Percentiles rank a stretch among this genome's conserved stretches.
These are phyloP conservation scores for Galbula dea DNA, from an alignment of 2,113 vertebrate genomes.

Conservation along the genomic window DNA sequence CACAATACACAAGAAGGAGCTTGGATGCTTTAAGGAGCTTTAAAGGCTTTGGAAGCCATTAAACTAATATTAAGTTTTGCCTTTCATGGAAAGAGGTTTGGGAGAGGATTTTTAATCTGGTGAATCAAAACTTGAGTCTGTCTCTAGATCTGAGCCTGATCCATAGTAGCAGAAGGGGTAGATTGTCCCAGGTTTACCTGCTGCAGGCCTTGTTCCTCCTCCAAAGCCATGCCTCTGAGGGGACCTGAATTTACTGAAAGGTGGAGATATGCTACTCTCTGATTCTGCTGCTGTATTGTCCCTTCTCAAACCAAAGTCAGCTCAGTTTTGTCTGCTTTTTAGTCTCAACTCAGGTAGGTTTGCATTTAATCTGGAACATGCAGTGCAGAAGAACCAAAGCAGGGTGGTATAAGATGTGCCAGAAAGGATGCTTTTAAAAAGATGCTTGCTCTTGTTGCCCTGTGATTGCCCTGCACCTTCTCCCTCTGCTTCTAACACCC, in stretches of 20 bases:
- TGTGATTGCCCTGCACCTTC: neutral
- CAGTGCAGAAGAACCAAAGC: neutral
- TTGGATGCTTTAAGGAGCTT: neutral
- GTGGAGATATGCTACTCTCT: neutral
- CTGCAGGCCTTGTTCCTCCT: neutral
- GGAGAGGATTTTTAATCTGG: neutral
- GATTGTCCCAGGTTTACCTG: neutral
- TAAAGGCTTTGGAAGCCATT: neutral
- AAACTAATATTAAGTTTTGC: neutral
- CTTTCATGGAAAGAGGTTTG: neutral
- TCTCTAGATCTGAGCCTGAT: neutral
- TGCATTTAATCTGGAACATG: neutral
- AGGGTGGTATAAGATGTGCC: accelerated
- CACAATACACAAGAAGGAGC: neutral
- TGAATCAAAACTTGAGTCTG: neutral
- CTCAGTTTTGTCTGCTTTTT: neutral
- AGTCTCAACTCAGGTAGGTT: neutral
- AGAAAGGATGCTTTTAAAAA: neutral
- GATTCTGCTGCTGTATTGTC: neutral
- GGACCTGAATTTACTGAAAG: neutral
- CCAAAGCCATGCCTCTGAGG: neutral
- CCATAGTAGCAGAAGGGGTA: neutral
- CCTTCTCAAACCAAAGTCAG: neutral
- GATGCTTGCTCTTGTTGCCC: neutral
- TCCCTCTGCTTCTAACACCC: neutral